Conservation (phyloP, 2,797 vertebrate genomes). For the Sebastes ruberrimus region DNA sequence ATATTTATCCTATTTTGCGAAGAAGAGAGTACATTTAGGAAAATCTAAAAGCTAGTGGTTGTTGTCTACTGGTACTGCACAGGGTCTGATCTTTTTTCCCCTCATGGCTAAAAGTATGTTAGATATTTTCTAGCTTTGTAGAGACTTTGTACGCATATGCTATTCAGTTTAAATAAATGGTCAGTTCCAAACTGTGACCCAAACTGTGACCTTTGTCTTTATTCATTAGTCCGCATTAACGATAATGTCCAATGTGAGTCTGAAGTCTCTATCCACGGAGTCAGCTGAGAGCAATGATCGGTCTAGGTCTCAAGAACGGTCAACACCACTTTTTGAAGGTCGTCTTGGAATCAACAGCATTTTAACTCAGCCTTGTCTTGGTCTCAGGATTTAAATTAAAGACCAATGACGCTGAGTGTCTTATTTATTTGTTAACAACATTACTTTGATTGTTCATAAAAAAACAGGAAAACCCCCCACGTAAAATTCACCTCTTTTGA, state of each 20-base stretch:
- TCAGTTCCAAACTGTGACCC: conserved; percentile 62
- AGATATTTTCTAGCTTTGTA: conserved; percentile 99
- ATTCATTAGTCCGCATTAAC: not conserved
- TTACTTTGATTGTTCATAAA: not conserved
- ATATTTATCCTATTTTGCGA: conserved; percentile 85
- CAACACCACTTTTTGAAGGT: too few relatives aligned
- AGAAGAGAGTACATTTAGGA: conserved; percentile 77
- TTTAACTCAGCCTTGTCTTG: too few relatives aligned
- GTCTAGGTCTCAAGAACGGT: too few relatives aligned
- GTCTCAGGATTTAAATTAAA: too few relatives aligned
- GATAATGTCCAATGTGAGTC: not conserved
- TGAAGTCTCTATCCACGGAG: too few relatives aligned
- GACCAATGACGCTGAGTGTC: too few relatives aligned
- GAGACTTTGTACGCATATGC: conserved; percentile 98
- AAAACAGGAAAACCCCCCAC: not conserved
- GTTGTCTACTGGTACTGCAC: conserved; percentile 92
- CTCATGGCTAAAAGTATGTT: conserved; percentile 94
- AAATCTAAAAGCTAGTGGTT: conserved; percentile 62
- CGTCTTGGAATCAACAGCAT: too few relatives aligned
- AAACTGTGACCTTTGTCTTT: conserved; percentile 45
- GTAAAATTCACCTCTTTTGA: not conserved
- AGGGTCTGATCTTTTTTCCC: conserved; percentile 94
- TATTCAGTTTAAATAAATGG: conserved; percentile 95
- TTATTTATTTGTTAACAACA: not conserved
- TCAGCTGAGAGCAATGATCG: too few relatives aligned